Conservation (phyloP, 1,140 invertebrate genomes). For the Frieseomelitta varia region DNA sequence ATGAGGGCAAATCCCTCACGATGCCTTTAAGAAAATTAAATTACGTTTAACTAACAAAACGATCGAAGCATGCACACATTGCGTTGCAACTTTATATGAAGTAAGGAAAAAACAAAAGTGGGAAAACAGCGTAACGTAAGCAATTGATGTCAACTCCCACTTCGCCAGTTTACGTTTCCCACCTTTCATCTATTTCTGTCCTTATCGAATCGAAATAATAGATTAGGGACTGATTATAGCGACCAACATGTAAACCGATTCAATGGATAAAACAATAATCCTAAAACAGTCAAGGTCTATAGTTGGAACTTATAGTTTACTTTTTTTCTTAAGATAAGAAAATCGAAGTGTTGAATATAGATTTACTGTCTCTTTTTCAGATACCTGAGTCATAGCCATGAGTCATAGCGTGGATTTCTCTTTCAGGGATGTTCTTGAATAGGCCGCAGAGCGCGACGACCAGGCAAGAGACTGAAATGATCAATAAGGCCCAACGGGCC, state of each 20-base stretch:
- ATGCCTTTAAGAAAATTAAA: not conserved
- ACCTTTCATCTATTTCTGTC: not conserved
- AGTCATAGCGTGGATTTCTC: constrained; percentile 21
- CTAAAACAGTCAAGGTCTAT: not conserved
- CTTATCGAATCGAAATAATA: not conserved
- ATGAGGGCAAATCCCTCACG: not conserved
- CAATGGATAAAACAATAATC: too few relatives aligned
- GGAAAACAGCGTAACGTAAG: not conserved
- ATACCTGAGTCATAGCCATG: constrained; percentile 31
- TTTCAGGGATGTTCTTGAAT: constrained; percentile 83
- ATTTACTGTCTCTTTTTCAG: not conserved
- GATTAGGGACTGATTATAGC: not conserved
- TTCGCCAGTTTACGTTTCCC: not conserved
- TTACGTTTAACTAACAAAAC: not conserved
- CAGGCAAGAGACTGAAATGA: constrained; percentile 91
- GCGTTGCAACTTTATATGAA: not conserved
- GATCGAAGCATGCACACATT: not conserved
- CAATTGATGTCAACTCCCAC: not conserved
- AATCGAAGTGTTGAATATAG: not conserved
- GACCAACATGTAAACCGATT: not conserved
- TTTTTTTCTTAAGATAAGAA: not conserved
- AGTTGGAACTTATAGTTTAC: not conserved
- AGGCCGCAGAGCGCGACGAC: constrained; percentile 89
- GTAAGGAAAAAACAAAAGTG: not conserved
- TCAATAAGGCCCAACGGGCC: constrained; percentile 87